Conservation (phyloP, 2,888 invertebrate genomes). For the Lasioglossum pauxillum region DNA sequence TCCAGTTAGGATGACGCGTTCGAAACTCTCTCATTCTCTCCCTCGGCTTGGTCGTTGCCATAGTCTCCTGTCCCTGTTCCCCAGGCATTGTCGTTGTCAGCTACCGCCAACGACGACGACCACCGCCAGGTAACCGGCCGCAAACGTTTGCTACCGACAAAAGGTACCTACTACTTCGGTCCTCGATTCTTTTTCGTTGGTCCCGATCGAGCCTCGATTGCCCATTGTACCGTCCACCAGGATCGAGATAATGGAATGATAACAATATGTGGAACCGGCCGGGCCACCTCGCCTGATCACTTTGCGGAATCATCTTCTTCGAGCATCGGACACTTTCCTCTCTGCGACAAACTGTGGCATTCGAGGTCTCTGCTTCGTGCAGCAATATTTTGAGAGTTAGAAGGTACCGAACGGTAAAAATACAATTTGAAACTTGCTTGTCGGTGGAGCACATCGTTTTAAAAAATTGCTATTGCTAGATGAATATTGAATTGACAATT, state of each 20-base stretch:
- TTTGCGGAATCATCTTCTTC: not conserved
- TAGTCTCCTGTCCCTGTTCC: slow-evolving; percentile 46
- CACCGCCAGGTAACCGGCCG: slow-evolving; percentile 66
- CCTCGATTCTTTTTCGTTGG: slow-evolving; percentile 28
- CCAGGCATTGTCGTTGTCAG: slow-evolving; percentile 18
- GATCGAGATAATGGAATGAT: slow-evolving; percentile 14
- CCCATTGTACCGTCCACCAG: not conserved
- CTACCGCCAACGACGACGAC: slow-evolving; percentile 38
- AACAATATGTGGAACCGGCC: slow-evolving; percentile 14
- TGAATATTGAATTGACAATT: no score
- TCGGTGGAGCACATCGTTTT: no score
- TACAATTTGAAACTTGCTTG: no score
- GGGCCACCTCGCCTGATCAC: not conserved
- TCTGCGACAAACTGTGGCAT: not conserved
- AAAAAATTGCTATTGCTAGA: no score
- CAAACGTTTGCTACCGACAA: slow-evolving; percentile 58
- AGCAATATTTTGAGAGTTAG: not conserved
- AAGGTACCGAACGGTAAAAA: not conserved
- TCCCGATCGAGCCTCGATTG: slow-evolving; percentile 16
- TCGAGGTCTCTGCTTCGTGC: not conserved
- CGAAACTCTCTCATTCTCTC: slow-evolving; percentile 35
- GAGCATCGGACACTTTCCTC: not conserved
- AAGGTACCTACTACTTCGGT: slow-evolving; percentile 23
- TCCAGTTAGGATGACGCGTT: slow-evolving; percentile 62
- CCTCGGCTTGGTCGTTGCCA: slow-evolving; percentile 30